phyloP scores from a whole-genome alignment of 92 coral and sea anemone species.

The Montipora capitata region DNA sequence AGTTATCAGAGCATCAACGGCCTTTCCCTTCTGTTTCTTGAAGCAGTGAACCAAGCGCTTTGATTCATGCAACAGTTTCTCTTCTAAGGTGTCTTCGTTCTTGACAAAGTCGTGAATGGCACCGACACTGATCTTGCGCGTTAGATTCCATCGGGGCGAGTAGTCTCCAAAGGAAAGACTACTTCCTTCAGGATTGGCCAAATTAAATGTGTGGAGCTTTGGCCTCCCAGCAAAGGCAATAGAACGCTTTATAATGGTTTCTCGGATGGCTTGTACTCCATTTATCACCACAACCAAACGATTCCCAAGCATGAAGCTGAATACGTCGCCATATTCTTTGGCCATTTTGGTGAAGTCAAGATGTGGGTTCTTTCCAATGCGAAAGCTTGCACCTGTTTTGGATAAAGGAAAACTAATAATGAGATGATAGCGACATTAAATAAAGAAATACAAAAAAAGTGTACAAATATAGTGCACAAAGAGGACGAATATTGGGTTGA shows the following conservation, averaged over 20 bases:
- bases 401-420: no score
- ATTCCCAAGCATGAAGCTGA: conserved; percentile 82
- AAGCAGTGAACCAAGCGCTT: conserved; percentile 60
- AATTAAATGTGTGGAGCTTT: conserved; percentile 47
- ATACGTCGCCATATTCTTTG: conserved; percentile 60
- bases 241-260: conserved; percentile 80
- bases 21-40: conserved; percentile 48
- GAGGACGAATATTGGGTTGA: no score
- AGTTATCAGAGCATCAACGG: conserved; percentile 62
- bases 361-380: conserved; percentile 65
- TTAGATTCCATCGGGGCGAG: conserved; percentile 20
- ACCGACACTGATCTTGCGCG: conserved; percentile 33
- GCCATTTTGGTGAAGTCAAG: conserved; percentile 57
- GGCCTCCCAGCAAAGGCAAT: not conserved
- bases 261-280: conserved; percentile 71
- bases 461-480: no score
- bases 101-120: conserved; percentile 80
- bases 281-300: conserved; percentile 84
- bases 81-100: conserved; percentile 47
- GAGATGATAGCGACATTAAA: no score
- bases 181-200: conserved; percentile 30
- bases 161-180: conserved; percentile 10
- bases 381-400: conserved; percentile 55
- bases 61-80: conserved; percentile 59
- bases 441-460: no score